Evolutionary conservation across 2,888 invertebrate species (phyloP).

Genomic region (Eurytoma californica): DNA sequence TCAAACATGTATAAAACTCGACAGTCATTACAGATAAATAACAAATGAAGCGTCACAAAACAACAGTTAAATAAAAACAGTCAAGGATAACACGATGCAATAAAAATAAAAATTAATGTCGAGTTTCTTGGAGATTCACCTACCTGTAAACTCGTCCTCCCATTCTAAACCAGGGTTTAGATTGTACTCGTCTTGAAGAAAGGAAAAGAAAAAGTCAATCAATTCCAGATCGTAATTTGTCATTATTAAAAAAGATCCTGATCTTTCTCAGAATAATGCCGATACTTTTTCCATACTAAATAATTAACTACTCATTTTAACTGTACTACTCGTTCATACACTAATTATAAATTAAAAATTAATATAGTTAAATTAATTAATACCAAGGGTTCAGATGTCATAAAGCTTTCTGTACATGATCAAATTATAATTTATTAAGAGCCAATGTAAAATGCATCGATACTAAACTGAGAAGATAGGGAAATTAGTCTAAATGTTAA

Average conservation of each 20-base stretch:
- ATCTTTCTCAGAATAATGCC: conserved; percentile 54
- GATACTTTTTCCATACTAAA: conserved; percentile 26
- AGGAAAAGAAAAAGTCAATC: conserved; percentile 77
- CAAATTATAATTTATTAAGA: conserved; percentile 2
- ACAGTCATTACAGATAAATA: conserved; percentile 12
- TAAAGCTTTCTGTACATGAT: too few relatives aligned
- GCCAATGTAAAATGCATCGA: conserved; percentile 38
- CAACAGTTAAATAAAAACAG: conserved; percentile 16
- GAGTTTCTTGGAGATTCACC: conserved; percentile 77
- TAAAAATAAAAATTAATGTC: conserved; percentile 37
- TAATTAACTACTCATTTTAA: conserved; percentile 7
- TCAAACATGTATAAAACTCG: conserved; percentile 18
- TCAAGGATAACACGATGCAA: conserved; percentile 30
- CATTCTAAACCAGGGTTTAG: conserved; percentile 99
- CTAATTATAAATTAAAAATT: background rate
- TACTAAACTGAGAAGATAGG: conserved; percentile 53
- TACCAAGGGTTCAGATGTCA: too few relatives aligned
- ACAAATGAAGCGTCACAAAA: conserved; percentile 13
- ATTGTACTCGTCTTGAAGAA: conserved; percentile 98
- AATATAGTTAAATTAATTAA: too few relatives aligned
- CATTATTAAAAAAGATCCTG: conserved; percentile 49
- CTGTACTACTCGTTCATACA: conserved; percentile 14
- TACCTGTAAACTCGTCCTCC: conserved; percentile 99
- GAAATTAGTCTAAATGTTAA: conserved; percentile 49
- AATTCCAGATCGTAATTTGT: conserved; percentile 72